Conservation (phyloP, 2,888 invertebrate genomes). For the Parnassius mnemosyne region DNA sequence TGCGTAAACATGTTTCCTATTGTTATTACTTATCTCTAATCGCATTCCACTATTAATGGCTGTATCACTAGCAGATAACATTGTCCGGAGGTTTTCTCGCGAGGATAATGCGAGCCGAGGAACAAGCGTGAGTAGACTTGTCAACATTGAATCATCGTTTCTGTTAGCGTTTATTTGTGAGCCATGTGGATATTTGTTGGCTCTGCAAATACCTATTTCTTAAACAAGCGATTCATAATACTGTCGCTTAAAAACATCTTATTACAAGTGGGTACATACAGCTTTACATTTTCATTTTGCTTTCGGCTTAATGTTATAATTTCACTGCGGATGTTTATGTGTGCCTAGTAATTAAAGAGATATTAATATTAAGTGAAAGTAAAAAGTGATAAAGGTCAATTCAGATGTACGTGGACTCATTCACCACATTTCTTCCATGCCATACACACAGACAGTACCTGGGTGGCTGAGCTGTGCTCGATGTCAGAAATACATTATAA, state of each 20-base stretch:
- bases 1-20: constrained; percentile 31
- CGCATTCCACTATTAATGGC: constrained; percentile 26
- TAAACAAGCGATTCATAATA: constrained; percentile 14
- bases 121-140: constrained; percentile 7
- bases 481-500: too few relatives aligned
- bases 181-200: constrained; percentile 20
- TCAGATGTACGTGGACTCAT: too few relatives aligned
- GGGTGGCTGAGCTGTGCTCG: too few relatives aligned
- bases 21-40: constrained; percentile 28
- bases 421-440: too few relatives aligned
- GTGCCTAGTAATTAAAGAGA: too few relatives aligned
- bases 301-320: not conserved
- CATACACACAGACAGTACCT: too few relatives aligned
- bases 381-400: too few relatives aligned
- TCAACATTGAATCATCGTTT: constrained; percentile 27
- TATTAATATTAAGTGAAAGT: too few relatives aligned
- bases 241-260: constrained; percentile 9
- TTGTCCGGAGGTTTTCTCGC: constrained; percentile 16
- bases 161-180: constrained; percentile 16
- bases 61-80: constrained; percentile 23
- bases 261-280: constrained; percentile 16
- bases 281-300: constrained; percentile 1
- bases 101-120: constrained; percentile 18
- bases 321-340: not conserved
- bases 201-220: constrained; percentile 20